phyloP scores from a whole-genome alignment of 2,113 vertebrate genomes.

The Diphyllodes magnificus region DNA sequence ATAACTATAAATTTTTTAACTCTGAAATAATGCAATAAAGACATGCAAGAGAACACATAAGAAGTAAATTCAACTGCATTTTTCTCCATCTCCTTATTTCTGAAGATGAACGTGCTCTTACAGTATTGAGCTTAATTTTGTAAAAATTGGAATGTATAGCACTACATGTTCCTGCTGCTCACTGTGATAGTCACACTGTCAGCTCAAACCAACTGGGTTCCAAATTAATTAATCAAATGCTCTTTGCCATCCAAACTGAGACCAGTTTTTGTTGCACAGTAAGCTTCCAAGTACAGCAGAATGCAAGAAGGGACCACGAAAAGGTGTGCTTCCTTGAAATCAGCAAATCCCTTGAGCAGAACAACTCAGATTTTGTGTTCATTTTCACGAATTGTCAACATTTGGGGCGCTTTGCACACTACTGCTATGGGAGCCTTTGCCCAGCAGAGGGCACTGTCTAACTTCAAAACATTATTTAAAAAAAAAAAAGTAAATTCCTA shows the following conservation, averaged over 20 bases:
- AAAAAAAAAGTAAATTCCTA: not conserved
- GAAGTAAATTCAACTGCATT: not conserved
- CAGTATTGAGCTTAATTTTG: not conserved
- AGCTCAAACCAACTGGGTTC: not conserved
- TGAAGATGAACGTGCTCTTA: not conserved
- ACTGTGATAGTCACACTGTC: not conserved
- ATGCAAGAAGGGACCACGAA: not conserved
- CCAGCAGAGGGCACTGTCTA: constrained; percentile 64
- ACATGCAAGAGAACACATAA: not conserved
- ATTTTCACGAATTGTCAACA: not conserved
- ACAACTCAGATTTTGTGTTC: not conserved
- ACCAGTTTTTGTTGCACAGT: not conserved
- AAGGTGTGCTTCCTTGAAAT: not conserved
- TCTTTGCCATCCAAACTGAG: not conserved
- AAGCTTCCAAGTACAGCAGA: not conserved
- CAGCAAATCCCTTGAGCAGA: not conserved
- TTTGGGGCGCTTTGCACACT: not conserved
- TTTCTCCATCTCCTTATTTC: not conserved
- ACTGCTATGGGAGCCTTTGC: not conserved
- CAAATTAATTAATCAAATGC: not conserved
- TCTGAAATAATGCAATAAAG: not conserved
- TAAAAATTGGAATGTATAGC: not conserved
- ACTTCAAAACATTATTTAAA: not conserved
- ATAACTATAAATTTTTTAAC: not conserved
- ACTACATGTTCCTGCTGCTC: not conserved